A percentile compares a stretch with the other conserved stretches of the same genome.
Conservation (phyloP, 2,797 vertebrate species). For the Cyprinella venusta region DNA sequence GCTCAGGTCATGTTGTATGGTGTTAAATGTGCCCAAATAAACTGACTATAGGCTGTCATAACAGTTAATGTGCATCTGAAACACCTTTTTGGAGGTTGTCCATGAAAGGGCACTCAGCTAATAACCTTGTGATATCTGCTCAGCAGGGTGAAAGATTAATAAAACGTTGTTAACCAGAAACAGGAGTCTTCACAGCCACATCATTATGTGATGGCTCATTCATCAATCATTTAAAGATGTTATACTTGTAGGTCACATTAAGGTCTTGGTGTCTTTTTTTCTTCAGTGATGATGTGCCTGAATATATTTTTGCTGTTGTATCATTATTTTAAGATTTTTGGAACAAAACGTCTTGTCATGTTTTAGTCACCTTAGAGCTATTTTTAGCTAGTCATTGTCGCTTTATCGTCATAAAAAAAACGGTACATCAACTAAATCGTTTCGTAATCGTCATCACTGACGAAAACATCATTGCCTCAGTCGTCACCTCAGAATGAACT, state of each 20-base stretch:
- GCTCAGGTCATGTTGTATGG: not conserved
- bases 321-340: not conserved
- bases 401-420: too few species aligned
- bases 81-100: conserved; percentile 3
- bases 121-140: conserved; percentile 57
- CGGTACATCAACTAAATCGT: too few species aligned
- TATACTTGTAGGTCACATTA: conserved; percentile 17
- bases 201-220: conserved; percentile 48
- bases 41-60: not conserved
- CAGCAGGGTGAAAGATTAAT: conserved; percentile 59
- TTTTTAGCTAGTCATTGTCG: too few species aligned
- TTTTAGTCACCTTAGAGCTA: too few species aligned
- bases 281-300: not conserved
- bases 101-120: conserved; percentile 22
- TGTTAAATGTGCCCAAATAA: not conserved
- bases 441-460: too few species aligned
- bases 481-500: too few species aligned
- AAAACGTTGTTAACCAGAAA: conserved; percentile 48
- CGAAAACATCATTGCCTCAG: too few species aligned
- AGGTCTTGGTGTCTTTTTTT: not conserved
- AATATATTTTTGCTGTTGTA: conserved; percentile 12
- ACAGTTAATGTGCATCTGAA: conserved; percentile 17
- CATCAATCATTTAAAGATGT: conserved; percentile 63
- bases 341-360: not conserved
- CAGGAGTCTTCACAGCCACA: conserved; percentile 25